A percentile compares a stretch with the other conserved stretches of the same genome.
phyloP scores from a whole-genome alignment of 2,888 invertebrate species.

The Anorthoa munda region DNA sequence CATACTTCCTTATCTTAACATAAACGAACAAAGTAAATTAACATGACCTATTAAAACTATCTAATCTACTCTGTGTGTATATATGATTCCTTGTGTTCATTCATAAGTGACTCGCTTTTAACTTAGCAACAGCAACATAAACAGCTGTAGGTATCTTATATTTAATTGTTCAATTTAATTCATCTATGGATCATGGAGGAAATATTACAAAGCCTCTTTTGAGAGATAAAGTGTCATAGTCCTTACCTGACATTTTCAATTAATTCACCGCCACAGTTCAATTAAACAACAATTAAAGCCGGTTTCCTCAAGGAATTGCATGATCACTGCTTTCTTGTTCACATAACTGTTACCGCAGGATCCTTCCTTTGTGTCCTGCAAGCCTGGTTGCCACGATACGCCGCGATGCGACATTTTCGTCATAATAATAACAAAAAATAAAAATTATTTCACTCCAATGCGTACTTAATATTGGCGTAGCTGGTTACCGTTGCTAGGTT shows the following conservation, averaged over 20 bases:
- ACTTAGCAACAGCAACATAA: too few species aligned
- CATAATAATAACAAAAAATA: conserved; percentile 80
- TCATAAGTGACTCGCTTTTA: background rate
- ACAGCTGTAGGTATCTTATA: background rate
- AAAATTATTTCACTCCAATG: conserved; percentile 72
- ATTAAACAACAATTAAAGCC: conserved; percentile 16
- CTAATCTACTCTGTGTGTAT: background rate
- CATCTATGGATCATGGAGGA: too few species aligned
- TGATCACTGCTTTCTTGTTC: background rate
- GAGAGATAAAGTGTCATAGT: background rate
- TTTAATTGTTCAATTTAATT: background rate
- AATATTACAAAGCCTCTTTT: background rate
- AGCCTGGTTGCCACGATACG: conserved; percentile 84
- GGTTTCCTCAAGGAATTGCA: conserved; percentile 8
- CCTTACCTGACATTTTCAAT: conserved; percentile 61
- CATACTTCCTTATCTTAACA: background rate
- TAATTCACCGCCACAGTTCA: conserved; percentile 30
- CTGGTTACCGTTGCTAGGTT: conserved; percentile 76
- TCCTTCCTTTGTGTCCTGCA: conserved; percentile 69
- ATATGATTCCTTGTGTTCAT: background rate
- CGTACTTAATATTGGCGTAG: conserved; percentile 68
- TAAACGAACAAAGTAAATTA: background rate
- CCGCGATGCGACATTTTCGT: conserved; percentile 84
- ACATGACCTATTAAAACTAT: background rate
- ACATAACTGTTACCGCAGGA: conserved; percentile 58